Conservation (phyloP, 1,140 invertebrate genomes). For the Danaus melanippus region DNA sequence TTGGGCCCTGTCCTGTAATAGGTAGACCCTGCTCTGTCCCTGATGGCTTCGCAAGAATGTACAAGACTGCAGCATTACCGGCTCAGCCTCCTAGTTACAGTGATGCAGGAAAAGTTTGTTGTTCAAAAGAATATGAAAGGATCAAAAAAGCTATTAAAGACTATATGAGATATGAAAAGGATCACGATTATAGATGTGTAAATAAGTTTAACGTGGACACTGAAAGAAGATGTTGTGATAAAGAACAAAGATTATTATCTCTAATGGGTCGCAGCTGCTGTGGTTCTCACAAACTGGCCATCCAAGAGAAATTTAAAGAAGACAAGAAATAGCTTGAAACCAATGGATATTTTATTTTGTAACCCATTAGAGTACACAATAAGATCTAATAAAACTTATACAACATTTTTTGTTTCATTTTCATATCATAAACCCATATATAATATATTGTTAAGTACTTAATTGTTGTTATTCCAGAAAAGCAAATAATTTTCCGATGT, state of each 20-base stretch:
- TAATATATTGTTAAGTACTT: too few relatives aligned
- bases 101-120: slow-evolving; percentile 58
- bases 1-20: slow-evolving; percentile 62
- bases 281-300: slow-evolving; percentile 50
- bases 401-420: slow-evolving; percentile 27
- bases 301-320: slow-evolving; percentile 52
- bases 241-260: slow-evolving; percentile 42
- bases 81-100: slow-evolving; percentile 51
- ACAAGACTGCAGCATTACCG: slow-evolving; percentile 46
- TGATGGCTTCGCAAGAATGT: slow-evolving; percentile 66
- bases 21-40: slow-evolving; percentile 54
- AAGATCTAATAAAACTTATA: slow-evolving; percentile 34
- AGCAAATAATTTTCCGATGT: too few relatives aligned
- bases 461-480: too few relatives aligned
- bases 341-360: slow-evolving; percentile 65
- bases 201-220: slow-evolving; percentile 59
- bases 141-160: slow-evolving; percentile 60
- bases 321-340: slow-evolving; percentile 25
- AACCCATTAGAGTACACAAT: slow-evolving; percentile 36
- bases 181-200: slow-evolving; percentile 52
- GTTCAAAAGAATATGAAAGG: slow-evolving; percentile 61
- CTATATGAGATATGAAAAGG: slow-evolving; percentile 53
- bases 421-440: slow-evolving; percentile 3
- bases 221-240: slow-evolving; percentile 58
- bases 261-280: slow-evolving; percentile 53